A percentile compares a stretch with the other conserved stretches of the same genome.
Evolutionary conservation across 1,140 invertebrate species (phyloP).

Genomic region (Pseudobourletiella spinata): DNA sequence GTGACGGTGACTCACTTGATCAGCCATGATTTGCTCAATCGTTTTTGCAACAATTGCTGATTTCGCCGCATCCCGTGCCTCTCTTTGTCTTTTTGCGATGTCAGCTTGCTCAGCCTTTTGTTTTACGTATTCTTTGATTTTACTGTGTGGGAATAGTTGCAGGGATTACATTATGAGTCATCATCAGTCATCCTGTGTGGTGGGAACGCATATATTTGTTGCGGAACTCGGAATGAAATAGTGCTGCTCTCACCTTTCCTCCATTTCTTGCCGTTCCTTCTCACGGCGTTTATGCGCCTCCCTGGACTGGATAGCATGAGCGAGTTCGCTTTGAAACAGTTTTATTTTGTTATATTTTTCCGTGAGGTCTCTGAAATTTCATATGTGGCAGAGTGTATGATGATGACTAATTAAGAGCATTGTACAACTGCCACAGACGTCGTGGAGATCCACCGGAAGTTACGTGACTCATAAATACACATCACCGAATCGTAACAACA

Average conservation of each 20-base stretch:
- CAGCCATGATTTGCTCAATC: conserved; percentile 27
- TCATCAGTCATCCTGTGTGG: conserved; percentile 5
- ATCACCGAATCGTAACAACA: no score
- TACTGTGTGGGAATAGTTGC: conserved; percentile 10
- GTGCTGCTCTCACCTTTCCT: conserved; percentile 23
- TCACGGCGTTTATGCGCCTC: conserved; percentile 12
- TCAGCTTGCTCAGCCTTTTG: conserved; percentile 19
- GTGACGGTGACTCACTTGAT: conserved; percentile 30
- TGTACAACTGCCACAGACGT: no score
- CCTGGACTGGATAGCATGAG: conserved; percentile 12
- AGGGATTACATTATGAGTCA: no score
- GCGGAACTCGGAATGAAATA: not conserved
- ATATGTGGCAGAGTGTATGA: no score
- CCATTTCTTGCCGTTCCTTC: conserved; percentile 15
- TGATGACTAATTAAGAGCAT: no score
- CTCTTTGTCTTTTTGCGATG: conserved; percentile 21
- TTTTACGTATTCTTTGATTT: conserved; percentile 17
- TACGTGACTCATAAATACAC: no score
- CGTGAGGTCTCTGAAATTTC: conserved; percentile 19
- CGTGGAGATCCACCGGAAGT: no score
- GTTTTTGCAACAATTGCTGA: conserved; percentile 29
- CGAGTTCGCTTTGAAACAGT: conserved; percentile 28
- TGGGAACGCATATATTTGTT: no score
- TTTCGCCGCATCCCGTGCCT: conserved; percentile 18
- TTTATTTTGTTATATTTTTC: conserved; percentile 30